Evolutionary conservation across 1,140 invertebrate species (phyloP).

Genomic region (Himalopsyche phryganea): DNA sequence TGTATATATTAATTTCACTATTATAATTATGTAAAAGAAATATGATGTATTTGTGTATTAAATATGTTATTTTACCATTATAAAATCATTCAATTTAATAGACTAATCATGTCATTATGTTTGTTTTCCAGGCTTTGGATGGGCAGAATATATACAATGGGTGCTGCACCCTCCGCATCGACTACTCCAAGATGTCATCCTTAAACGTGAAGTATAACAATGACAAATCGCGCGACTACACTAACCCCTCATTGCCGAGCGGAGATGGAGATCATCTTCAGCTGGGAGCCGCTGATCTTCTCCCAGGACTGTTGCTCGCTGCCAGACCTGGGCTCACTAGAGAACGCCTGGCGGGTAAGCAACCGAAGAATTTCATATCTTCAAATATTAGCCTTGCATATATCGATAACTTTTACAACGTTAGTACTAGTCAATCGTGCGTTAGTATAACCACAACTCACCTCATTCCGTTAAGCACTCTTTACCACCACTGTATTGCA

Average conservation of each 20-base stretch:
- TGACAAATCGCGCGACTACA: slow-evolving; percentile 98
- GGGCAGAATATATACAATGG: slow-evolving; percentile 99
- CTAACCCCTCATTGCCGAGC: slow-evolving; percentile 92
- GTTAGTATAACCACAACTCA: too few relatives aligned
- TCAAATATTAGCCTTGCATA: not conserved
- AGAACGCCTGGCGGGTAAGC: slow-evolving; percentile 43
- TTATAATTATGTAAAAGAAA: too few relatives aligned
- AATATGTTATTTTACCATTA: too few relatives aligned
- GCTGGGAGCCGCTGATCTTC: slow-evolving; percentile 64
- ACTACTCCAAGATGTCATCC: slow-evolving; percentile 96
- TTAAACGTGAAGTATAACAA: slow-evolving; percentile 99
- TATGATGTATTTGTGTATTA: too few relatives aligned
- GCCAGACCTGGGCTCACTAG: slow-evolving; percentile 47
- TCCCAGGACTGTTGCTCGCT: slow-evolving; percentile 57
- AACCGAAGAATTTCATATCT: not conserved
- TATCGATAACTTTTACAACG: too few relatives aligned
- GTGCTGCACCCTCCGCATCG: slow-evolving; percentile 98
- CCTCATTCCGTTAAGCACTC: too few relatives aligned
- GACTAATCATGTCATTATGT: too few relatives aligned
- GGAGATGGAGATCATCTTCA: slow-evolving; percentile 75
- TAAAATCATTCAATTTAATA: too few relatives aligned
- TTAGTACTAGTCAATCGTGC: too few relatives aligned
- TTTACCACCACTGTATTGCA: too few relatives aligned
- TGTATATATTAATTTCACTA: too few relatives aligned
- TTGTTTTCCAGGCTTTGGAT: slow-evolving; percentile 74